Percentiles rank a stretch among this genome's conserved stretches.
These are phyloP conservation scores for Sinelater perroti DNA, from an alignment of 2,888 invertebrate genomes.

Conservation along the genomic window DNA sequence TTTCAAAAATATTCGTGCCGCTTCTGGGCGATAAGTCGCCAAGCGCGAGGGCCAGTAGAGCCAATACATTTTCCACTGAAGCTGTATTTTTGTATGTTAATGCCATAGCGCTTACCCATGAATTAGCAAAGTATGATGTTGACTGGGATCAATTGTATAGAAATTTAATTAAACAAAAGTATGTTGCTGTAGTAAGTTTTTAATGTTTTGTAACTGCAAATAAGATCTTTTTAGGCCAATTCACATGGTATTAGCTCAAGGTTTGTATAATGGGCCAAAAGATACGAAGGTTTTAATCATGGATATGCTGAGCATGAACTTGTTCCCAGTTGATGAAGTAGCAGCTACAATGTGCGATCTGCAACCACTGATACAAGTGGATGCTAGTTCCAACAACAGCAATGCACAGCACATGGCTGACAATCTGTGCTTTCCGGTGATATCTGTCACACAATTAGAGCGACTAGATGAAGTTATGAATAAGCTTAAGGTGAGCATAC, in stretches of 20 bases:
- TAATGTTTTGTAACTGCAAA: background rate
- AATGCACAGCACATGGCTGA: conserved; percentile 29
- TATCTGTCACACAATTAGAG: conserved; percentile 53
- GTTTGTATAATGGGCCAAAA: conserved; percentile 60
- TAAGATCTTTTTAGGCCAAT: conserved; percentile 53
- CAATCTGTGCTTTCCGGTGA: conserved; percentile 47
- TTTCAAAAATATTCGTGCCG: conserved; percentile 59
- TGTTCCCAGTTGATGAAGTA: conserved; percentile 49
- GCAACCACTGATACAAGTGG: conserved; percentile 41
- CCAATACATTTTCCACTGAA: conserved; percentile 54
- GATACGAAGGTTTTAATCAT: conserved; percentile 59
- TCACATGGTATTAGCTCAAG: conserved; percentile 63
- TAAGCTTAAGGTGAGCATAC: conserved; percentile 45
- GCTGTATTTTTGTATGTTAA: conserved; percentile 62
- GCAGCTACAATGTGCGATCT: conserved; percentile 49
- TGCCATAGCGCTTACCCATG: conserved; percentile 62
- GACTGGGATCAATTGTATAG: conserved; percentile 22
- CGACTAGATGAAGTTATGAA: conserved; percentile 51
- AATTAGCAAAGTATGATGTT: conserved; percentile 59
- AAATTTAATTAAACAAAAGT: conserved; percentile 52
- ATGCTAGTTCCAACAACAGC: conserved; percentile 20
- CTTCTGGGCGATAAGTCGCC: conserved; percentile 53
- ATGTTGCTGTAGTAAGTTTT: conserved; percentile 27
- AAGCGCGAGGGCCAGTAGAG: conserved; percentile 44
- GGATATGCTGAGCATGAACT: conserved; percentile 53